Evolutionary conservation across 2,888 invertebrate species (phyloP), one percentile per base, ranked within the genome.

Genomic region (Ormyrus rosae): DNA sequence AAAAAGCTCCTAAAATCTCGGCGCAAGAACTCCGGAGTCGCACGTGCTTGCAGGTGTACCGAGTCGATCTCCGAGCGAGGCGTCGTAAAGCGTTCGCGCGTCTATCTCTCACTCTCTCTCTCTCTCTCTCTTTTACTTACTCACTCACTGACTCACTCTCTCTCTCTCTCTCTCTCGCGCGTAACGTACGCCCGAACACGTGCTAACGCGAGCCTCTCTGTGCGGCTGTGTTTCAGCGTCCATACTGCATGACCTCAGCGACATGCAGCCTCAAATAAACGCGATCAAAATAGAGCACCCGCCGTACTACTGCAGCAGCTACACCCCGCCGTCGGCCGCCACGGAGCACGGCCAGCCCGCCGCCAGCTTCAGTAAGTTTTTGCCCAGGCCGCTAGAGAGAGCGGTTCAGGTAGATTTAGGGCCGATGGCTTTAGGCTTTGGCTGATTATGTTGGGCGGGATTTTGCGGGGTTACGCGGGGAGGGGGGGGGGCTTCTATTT

Each of bases 171-270:
- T 34, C 34, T 2, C 34, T 34, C 34, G 4, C 34, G 34, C 34
- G 34, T 34, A 34, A 34, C 34, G 34, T 34, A 34, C 34, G 34
- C 34, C 34, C 34, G 34, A 72, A 60, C 64, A 78, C 64, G 61
- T 68, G 61, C 64, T 53, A 67, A 61, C 64, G 81, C 82, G 61
- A 79, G 84, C 82, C 73, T 69, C 55, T 70, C 70, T 72, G 63
- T 78, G 82, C 82, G 79, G 69, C 85, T 89, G 86, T 87, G 89
- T 93, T 94, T 87, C 94, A 98, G 98, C 97, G 86, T 98, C 98
- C 89, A 98, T 98, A 91, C 95, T 98, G 91, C 97, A 96, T 92
- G 97, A 97, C 92, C 94, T 96, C 84, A 96, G 94, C 83, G 95
- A 95, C 86, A 94, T 95, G 91, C 91, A 94, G 93, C 89, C 95